Percentiles rank a stretch among this genome's conserved stretches.
phyloP scores from a whole-genome alignment of 2,888 invertebrate species.

The Thymelicus acteon region DNA sequence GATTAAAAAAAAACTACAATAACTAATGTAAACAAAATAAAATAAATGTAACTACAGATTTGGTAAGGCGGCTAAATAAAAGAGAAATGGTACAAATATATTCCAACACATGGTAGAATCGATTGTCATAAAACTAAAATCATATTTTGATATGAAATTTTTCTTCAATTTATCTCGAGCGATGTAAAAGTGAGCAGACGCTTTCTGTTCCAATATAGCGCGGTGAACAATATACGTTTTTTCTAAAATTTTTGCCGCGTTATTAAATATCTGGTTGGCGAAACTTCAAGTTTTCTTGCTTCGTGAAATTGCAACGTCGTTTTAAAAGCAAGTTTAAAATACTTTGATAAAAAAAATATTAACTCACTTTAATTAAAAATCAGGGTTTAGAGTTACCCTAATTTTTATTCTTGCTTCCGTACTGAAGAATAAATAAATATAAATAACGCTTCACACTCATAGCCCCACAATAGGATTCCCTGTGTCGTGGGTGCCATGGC shows the following conservation, averaged over 20 bases:
- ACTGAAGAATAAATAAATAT: too few relatives aligned
- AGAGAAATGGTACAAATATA: background rate
- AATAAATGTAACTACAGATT: too few relatives aligned
- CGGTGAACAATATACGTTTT: slow-evolving; percentile 7
- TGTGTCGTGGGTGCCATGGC: too few relatives aligned
- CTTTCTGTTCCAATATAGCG: slow-evolving; percentile 11
- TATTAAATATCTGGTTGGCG: slow-evolving; percentile 3
- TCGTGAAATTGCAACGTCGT: background rate
- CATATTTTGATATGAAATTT: slow-evolving; percentile 2
- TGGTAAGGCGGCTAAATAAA: too few relatives aligned
- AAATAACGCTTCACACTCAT: too few relatives aligned
- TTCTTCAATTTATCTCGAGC: slow-evolving; percentile 4
- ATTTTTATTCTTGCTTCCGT: background rate
- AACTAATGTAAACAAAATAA: too few relatives aligned
- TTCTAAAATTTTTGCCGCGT: slow-evolving; percentile 4
- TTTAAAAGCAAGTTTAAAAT: slow-evolving; percentile 1
- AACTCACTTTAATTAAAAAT: background rate
- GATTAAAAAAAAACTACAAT: too few relatives aligned
- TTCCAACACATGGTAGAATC: background rate
- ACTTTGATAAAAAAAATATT: background rate
- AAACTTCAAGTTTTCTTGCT: slow-evolving; percentile 12
- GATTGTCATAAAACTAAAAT: background rate
- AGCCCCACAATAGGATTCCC: too few relatives aligned
- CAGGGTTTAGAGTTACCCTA: too few relatives aligned
- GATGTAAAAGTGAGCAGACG: background rate